Evolutionary conservation across 2,113 vertebrate species (phyloP), one percentile per base, ranked within the genome.

Genomic region (Amblyopsis rosae): DNA sequence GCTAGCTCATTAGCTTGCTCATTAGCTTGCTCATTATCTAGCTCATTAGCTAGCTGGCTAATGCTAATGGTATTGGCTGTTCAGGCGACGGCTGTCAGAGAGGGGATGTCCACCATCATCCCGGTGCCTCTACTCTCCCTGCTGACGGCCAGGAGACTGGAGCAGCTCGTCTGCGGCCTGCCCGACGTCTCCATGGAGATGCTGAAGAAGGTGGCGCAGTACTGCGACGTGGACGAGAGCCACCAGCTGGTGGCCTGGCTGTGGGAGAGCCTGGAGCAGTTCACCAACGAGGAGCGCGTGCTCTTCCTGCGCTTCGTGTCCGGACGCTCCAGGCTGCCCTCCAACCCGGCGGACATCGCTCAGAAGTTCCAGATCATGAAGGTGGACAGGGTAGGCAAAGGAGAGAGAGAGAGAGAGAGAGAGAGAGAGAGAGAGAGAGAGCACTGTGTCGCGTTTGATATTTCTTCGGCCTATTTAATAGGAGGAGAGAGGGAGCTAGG

Each of bases 301-400:
- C 91, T 94, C 1, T 94, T 94, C 87, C 89, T 94, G 26, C 93
- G 93, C 46, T 94, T 94, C 41, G 93, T 94, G 49, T 94, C 91
- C 0, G 93, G 93, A 26, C 81, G 93, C 59, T 94, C 93, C 69
- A 80, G 93, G 75, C 75, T 94, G 76, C 93, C 93, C 2, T 91
- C 93, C 71, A 94, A 94, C 86, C 91, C 87, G 0, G 91, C 92
- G 3, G 93, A 94, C 62, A 93, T 94, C 80, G 85, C 88, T 0
- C 93, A 94, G 76, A 94, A 94, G 81, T 93, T 94, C 57, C 93
- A 94, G 68, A 94, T 94, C 82, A 93, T 94, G 80, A 94, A 94
- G 83, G 93, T 94, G 16, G 93, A 94, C 49, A 85, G 93, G 90
- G 93, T 94, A 79, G 92, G 91, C 55, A 12, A 41, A 2, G 1